Evolutionary conservation across 2,113 vertebrate species (phyloP), one percentile per base, ranked within the genome.

Genomic region (Myotis lucifugus): DNA sequence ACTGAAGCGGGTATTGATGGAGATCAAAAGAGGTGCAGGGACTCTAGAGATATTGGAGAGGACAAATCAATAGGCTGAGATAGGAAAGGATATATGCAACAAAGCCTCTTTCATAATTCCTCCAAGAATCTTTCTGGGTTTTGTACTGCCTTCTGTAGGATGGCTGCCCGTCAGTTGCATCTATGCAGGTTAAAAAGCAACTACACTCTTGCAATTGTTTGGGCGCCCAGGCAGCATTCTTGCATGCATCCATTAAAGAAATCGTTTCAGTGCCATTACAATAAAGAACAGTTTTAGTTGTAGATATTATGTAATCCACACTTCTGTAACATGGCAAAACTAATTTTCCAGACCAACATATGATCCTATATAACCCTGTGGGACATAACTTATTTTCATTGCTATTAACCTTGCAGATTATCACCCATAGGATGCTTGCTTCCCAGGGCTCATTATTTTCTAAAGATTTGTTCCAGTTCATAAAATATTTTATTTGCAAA

Each of bases 91-190:
- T 11, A 92, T 23, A 40, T 14, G 9, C 29, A 64, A 78, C 77
- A 88, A 95, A 78, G 32, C n/a, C 32, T 46, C 87, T 88, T 95
- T 90, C n/a, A 64, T 86, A 87, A 95, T 88, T 78, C 94, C 88
- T 88, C 61, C 25, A 46, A 85, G 88, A 85, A 87, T 81, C 67
- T 59, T 76, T 67, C 73, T n/a, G 74, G 67, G 48, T 59, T 94
- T 83, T 82, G 61, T 74, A 29, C 37, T 54, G 72, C 81, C 81
- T 87, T 92, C 70, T 87, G 29, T 52, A n/a, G 61, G 69, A 34
- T 37, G 67, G 82, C 67, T 64, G 32, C n/a, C 81, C 27, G 72
- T 67, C 66, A 46, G 52, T 83, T 64, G 64, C 54, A 70, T 79
- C 48, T 56, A 42, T 85, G 34, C 25, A 85, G 46, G 67, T 90